Base-by-base conservation (phyloP, 2,888 invertebrate genomes). In the Drosophila austrosaltans region DNA sequence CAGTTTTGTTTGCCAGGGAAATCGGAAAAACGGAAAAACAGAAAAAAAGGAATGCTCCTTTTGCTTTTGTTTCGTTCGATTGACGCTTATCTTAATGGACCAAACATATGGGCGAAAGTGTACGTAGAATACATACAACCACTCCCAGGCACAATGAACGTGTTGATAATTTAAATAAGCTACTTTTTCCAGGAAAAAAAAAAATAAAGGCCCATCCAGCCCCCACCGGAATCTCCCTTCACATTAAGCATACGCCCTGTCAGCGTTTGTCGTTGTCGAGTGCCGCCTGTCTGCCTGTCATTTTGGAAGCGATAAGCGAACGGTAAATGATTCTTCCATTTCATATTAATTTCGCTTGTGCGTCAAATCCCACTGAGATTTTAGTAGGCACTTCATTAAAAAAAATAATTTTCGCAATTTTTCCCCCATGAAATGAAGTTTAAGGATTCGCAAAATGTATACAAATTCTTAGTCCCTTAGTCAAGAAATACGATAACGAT, bases 131-230 rank as follows among this genome's bases (percentile, higher is more conserved):
- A 48, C n/a, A n/a, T 75, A 69, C 69, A 44, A 58, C 58, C 68
- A 72, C 57, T 62, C 40, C 53, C n/a, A 22, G 8, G 36, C 32
- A 32, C 44, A 30, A 61, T 71, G 81, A 79, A 87, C 89, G 86
- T 87, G 86, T 89, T 87, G 86, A 89, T 87, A 89, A 89, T 87
- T 89, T 89, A 87, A 87, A 89, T 87, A 89, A 87, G 86, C 86
- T 85, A 87, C 86, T 87, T 87, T 87, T 54, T 66, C 66, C 73
- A 39, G 22, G n/a, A 25, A 40, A n/a, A 40, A 40, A 40, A 40
- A 40, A 48, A 8, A 4, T 10, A 3, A 8, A 22, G n/a, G 66
- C 30, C 60, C 57, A 66, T 36, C 36, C 67, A n/a, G 48, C 36
- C 8, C 58, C 25, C 12, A 12, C 16, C 48, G 48, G 25, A 48